Base-by-base conservation (phyloP, 2,888 invertebrate species). In the Papilio elwesi region DNA sequence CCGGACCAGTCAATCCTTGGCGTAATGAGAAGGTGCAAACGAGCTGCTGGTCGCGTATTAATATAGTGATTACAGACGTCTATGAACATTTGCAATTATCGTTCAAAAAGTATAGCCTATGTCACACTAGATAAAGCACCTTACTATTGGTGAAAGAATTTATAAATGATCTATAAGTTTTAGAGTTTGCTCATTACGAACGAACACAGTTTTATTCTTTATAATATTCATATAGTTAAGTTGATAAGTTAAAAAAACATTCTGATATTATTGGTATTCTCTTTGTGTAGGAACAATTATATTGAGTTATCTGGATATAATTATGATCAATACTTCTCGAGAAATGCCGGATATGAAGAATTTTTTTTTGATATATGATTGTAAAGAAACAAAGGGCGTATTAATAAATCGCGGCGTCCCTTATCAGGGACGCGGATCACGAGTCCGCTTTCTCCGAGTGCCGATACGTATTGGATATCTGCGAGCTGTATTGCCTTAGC, bases 341-440 rank as follows among this genome's bases (percentile, higher is more conserved):
- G 53, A 67, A 53, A 55, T 12, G 26, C 15, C 51, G 65, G 51
- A 65, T 65, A 51, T 65, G 51, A 51, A 49, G 36, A 65, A 65
- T 62, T 36, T 36, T 53, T 52, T 70, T 55, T 70, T 53, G 53
- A 53, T 70, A 89, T 90, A 92, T 92, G 85, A 85, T 84, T 81
- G 87, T 89, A 90, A 91, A 91, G 90, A 91, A 90, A 92, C 91
- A 93, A 93, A 93, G 91, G 90, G 84, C 89, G 86, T 88, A 92
- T 92, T 92, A 92, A 93, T 92, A 92, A 26, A 26, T 26, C 88
- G 79, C 81, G 82, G 82, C 81, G 85, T 82, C 82, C 85, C 88
- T 91, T 92, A 92, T 92, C 92, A 87, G 86, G 78, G 77, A 74
- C 76, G 75, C 77, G 73, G 91, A 92, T 92, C 87, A 82, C 78